Base-by-base conservation (phyloP, 2,888 invertebrate genomes). In the Clanis bilineata region DNA sequence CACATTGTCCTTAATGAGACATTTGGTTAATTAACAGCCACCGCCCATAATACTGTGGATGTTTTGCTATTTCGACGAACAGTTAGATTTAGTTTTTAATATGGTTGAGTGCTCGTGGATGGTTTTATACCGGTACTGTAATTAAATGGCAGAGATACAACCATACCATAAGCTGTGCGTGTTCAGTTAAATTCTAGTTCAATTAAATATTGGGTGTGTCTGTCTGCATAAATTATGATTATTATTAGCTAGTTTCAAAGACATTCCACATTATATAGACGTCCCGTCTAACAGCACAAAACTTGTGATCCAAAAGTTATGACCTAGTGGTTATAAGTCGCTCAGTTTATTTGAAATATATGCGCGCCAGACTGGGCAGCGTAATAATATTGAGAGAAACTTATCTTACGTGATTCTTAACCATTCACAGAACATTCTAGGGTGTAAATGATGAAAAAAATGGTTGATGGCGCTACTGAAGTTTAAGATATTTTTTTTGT, bases 81-180 rank as follows among this genome's bases (percentile, higher is more conserved):
- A 71, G 59, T 62, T 76, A 70, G 81, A 82, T 82, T 85, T 77
- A 72, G 68, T 79, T 83, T 80, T 86, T 87, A 87, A 87, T 86
- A 82, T 74, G 58, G 64, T 68, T 80, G 74, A 85, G 85, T 85
- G 84, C 77, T 56, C 32, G 7, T 44, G 43, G 36, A 23, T 55
- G 18, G 22, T 55, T 39, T 58, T n/a, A 58, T 58, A 38, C 7
- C 39, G 25, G 23, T 23, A 39, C 77, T 21, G 76, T 82, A 84
- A 82, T 80, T 82, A 82, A 80, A 69, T 73, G 67, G 69, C 61
- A 62, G 70, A 51, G 51, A 23, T 51, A 18, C 39, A 58, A 58
- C 51, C 28, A 9, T 28, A 58, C 51, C 28, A 9, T 28, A 18
- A 28, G 51, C 32, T 18, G 18, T 51, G 51, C 51, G 51, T 43